Evolutionary conservation across 1,140 invertebrate genomes (phyloP).

Genomic region (Drosophila athabasca): DNA sequence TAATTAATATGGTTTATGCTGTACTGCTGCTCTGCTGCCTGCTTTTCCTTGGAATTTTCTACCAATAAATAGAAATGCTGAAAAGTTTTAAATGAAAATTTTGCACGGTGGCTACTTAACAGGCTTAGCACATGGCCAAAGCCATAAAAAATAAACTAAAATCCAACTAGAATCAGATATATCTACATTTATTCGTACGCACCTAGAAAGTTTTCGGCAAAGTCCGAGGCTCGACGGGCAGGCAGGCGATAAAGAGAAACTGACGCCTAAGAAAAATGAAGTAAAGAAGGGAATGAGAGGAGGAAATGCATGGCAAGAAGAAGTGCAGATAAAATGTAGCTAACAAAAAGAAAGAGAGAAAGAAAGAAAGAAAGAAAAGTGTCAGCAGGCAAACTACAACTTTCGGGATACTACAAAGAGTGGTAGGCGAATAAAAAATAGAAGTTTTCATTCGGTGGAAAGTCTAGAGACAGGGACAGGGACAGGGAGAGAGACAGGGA

Average conservation of each 20-base stretch:
- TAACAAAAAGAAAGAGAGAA: conserved; percentile 28
- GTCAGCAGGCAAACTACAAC: conserved; percentile 67
- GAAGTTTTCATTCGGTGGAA: conserved; percentile 50
- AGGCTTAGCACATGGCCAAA: conserved; percentile 50
- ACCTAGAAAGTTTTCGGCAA: conserved; percentile 21
- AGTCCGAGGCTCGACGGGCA: conserved; percentile 46
- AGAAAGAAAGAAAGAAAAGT: conserved; percentile 55
- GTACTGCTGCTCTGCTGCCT: conserved; percentile 5
- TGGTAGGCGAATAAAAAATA: conserved; percentile 35
- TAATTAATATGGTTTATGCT: conserved; percentile 61
- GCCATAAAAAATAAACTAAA: conserved; percentile 58
- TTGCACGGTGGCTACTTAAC: conserved; percentile 35
- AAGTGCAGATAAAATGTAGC: conserved; percentile 66
- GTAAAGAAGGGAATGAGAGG: not conserved
- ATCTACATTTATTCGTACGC: conserved; percentile 14
- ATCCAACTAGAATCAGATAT: conserved; percentile 26
- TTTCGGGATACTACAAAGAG: conserved; percentile 23
- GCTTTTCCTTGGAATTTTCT: conserved; percentile 14
- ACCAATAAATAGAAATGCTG: conserved; percentile 19
- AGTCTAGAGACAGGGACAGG: conserved; percentile 1
- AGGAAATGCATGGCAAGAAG: conserved; percentile 6
- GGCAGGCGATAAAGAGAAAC: conserved; percentile 63
- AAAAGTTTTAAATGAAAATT: conserved; percentile 63
- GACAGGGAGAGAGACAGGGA: not conserved
- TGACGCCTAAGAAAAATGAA: conserved; percentile 44